Percentiles rank a stretch among this genome's conserved stretches.
phyloP scores from a whole-genome alignment of 2,888 invertebrate genomes.

The Athalia circularis region DNA sequence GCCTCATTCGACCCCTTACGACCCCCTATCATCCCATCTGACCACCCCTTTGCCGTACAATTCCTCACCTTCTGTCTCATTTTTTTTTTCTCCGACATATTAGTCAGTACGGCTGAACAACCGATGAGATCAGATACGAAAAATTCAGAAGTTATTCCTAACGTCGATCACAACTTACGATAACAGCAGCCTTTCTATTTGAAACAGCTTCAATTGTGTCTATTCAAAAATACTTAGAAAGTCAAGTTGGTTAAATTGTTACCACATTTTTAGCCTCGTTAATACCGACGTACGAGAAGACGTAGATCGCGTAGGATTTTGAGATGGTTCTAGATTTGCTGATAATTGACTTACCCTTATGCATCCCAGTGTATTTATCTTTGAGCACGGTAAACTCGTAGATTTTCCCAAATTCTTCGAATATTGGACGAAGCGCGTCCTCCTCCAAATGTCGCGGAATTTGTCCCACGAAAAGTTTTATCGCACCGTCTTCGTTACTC shows the following conservation, averaged over 20 bases:
- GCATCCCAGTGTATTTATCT: slow-evolving; percentile 96
- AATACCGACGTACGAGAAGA: no score
- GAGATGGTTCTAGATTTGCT: no score
- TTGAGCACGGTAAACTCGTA: slow-evolving; percentile 96
- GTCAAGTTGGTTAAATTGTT: no score
- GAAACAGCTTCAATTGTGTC: no score
- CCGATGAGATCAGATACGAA: background rate
- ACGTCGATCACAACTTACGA: no score
- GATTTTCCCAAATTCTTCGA: slow-evolving; percentile 94
- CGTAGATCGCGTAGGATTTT: no score
- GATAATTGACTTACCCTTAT: slow-evolving; percentile 83
- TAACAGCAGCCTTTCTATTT: no score
- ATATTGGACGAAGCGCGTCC: slow-evolving; percentile 90
- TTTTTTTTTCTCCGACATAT: slow-evolving; percentile 14
- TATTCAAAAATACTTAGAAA: no score
- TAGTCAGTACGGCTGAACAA: slow-evolving; percentile 22
- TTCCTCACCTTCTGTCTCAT: slow-evolving; percentile 32
- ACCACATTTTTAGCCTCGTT: no score
- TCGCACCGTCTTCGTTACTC: slow-evolving; percentile 77
- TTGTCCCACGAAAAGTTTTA: slow-evolving; percentile 95
- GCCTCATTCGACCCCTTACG: slow-evolving; percentile 21
- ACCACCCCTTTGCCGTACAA: slow-evolving; percentile 24
- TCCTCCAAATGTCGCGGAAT: slow-evolving; percentile 94
- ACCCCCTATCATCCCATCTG: slow-evolving; percentile 28
- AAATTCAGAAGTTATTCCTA: background rate